Evolutionary conservation across 1,140 invertebrate genomes (phyloP).

Genomic region (Cyphomyrmex costatus): DNA sequence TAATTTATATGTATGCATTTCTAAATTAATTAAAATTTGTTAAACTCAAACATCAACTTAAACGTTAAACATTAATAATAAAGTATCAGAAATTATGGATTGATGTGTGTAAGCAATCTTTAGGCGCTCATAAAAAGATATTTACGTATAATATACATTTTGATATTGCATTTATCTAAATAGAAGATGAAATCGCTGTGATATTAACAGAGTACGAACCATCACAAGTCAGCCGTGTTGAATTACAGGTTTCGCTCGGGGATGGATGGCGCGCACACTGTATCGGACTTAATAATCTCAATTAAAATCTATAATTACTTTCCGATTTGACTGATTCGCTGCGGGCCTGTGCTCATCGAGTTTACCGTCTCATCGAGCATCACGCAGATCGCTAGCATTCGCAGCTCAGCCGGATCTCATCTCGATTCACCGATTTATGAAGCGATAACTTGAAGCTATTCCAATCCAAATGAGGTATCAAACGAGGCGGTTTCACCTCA

Average conservation of each 20-base stretch:
- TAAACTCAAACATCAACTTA: background rate
- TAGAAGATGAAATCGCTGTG: background rate
- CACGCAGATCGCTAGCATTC: slow-evolving; percentile 9
- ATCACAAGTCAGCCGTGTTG: slow-evolving; percentile 15
- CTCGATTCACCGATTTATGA: slow-evolving; percentile 51
- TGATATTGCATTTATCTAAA: slow-evolving; percentile 2
- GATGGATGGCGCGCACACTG: slow-evolving; percentile 20
- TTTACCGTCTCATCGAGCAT: slow-evolving; percentile 45
- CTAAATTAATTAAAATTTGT: slow-evolving; percentile 7
- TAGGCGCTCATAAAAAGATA: background rate
- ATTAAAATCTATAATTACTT: slow-evolving; percentile 65
- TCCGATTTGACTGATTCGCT: slow-evolving; percentile 63
- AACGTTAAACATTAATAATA: background rate
- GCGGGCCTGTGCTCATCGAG: slow-evolving; percentile 20
- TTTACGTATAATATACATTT: background rate
- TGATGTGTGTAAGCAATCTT: background rate
- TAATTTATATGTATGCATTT: background rate
- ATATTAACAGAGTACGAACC: background rate
- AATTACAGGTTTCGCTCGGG: slow-evolving; percentile 46
- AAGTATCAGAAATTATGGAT: slow-evolving; percentile 1
- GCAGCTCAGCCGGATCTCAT: slow-evolving; percentile 25
- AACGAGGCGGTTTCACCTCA: slow-evolving; percentile 34
- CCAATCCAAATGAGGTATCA: slow-evolving; percentile 46
- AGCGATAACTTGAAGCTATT: slow-evolving; percentile 56
- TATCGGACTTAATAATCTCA: slow-evolving; percentile 53